Base-by-base conservation (phyloP, 2,888 invertebrate species). In the Apamea monoglypha region DNA sequence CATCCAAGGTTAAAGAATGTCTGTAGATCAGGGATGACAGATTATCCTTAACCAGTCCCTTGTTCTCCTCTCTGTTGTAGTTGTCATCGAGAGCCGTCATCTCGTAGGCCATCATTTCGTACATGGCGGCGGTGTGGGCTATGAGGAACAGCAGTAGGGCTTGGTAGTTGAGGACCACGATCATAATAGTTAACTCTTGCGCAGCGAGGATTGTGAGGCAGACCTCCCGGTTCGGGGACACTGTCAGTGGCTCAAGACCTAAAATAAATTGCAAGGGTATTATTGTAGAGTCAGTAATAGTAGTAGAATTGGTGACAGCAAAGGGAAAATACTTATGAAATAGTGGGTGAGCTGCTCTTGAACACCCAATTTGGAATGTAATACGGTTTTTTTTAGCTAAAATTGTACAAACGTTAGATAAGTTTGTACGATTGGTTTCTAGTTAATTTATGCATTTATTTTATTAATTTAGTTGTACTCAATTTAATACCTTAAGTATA, bases 171-270 rank as follows among this genome's bases (percentile, higher is more conserved):
- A 96, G 89, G 0, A 91, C 93, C 7, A 93, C 92, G 0, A 73
- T 80, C 82, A 92, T 91, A 67, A 95, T 94, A 2, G 87, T 86
- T 0, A 93, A 0, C 85, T 96, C 96, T 90, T 94, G 92, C 0
- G 86, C 0, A 2, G 77, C 80, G 1, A 96, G 88, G 12, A 96
- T 87, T 3, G 82, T 80, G 4, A 84, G 78, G 61, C 96, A 96
- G 44, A 96, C 90, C 82, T 95, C 90, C 8, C 92, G 86, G 61
- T 94, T 94, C 0, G 95, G n/a, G n/a, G 96, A 89, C 1, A 82
- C 78, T 14, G 92, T 92, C 4, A 95, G 70, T 1, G 95, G 93
- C 36, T 92, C 91, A 81, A 96, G 29, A n/a, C 96, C 96, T 96
- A 16, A 16, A 76, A 74, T n/a, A 85, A 73, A 84, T 10, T 36